Percentiles rank a stretch among this genome's conserved stretches.
Conservation (phyloP, 2,113 vertebrate genomes). For the Caranx ignobilis region DNA sequence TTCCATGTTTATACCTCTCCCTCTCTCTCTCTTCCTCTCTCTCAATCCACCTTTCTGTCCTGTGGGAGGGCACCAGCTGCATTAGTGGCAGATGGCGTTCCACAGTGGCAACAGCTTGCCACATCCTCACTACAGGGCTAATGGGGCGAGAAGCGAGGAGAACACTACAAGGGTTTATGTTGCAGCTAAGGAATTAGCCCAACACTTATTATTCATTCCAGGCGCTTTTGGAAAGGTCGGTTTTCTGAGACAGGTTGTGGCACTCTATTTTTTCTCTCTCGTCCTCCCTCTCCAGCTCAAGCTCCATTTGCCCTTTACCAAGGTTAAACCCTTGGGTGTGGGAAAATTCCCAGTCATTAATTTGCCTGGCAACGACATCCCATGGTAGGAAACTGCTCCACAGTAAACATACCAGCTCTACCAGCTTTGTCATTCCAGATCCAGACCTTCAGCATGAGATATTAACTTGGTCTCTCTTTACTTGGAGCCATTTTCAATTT, state of each 20-base stretch:
- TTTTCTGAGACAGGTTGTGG: constrained; percentile 52
- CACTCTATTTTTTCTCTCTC: constrained; percentile 18
- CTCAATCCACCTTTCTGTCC: constrained; percentile 42
- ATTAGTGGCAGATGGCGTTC: constrained; percentile 76
- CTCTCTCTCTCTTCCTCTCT: constrained; percentile 6
- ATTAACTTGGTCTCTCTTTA: not conserved
- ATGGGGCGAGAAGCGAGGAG: constrained; percentile 61
- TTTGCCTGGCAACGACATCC: constrained; percentile 70
- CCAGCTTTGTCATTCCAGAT: constrained; percentile 16
- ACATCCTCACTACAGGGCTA: constrained; percentile 61
- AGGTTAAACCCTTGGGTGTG: constrained; percentile 65
- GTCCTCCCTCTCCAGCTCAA: not conserved
- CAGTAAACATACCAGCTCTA: constrained; percentile 58
- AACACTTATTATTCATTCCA: constrained; percentile 60
- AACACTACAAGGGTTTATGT: constrained; percentile 44
- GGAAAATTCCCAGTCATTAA: constrained; percentile 61
- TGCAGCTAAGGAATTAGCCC: constrained; percentile 54
- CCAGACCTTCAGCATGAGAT: not conserved
- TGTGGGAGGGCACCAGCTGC: constrained; percentile 61
- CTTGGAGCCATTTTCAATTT: not conserved
- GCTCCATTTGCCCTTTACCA: constrained; percentile 62
- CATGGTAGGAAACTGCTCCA: constrained; percentile 39
- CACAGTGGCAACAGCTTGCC: constrained; percentile 75
- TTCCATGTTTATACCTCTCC: not conserved
- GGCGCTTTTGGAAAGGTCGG: constrained; percentile 39